Evolutionary conservation across 2,797 vertebrate genomes (phyloP).

Genomic region (Enteromius argenteus): DNA sequence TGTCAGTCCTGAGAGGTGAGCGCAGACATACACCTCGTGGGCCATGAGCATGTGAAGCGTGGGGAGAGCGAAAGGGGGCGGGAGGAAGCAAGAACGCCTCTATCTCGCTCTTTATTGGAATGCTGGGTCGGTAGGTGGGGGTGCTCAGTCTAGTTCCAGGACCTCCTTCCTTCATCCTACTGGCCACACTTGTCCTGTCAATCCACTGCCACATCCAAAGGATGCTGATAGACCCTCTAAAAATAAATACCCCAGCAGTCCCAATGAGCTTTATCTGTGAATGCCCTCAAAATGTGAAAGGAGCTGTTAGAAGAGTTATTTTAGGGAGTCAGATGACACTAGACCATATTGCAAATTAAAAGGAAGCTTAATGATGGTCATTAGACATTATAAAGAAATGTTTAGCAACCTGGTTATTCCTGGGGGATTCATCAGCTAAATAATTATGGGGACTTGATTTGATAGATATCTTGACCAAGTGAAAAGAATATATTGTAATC

Average conservation of each 20-base stretch:
- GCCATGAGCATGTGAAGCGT: constrained; percentile 42
- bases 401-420: neutral
- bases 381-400: neutral
- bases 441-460: neutral
- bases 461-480: neutral
- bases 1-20: constrained; percentile 44
- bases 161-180: constrained; percentile 61
- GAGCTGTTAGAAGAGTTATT: constrained; percentile 14
- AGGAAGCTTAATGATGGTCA: neutral
- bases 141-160: constrained; percentile 58
- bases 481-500: neutral
- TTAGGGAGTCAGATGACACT: neutral
- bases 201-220: constrained; percentile 65
- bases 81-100: constrained; percentile 54
- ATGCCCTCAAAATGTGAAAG: constrained; percentile 30
- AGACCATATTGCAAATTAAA: neutral
- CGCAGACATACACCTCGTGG: constrained; percentile 59
- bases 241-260: constrained; percentile 79
- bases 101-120: constrained; percentile 71
- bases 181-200: constrained; percentile 83
- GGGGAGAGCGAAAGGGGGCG: constrained; percentile 53
- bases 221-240: constrained; percentile 78
- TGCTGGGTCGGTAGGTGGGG: constrained; percentile 66
- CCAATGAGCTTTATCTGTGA: constrained; percentile 61
- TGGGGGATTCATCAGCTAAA: neutral